Conservation (phyloP, 2,113 vertebrate genomes). For the Gavia stellata region DNA sequence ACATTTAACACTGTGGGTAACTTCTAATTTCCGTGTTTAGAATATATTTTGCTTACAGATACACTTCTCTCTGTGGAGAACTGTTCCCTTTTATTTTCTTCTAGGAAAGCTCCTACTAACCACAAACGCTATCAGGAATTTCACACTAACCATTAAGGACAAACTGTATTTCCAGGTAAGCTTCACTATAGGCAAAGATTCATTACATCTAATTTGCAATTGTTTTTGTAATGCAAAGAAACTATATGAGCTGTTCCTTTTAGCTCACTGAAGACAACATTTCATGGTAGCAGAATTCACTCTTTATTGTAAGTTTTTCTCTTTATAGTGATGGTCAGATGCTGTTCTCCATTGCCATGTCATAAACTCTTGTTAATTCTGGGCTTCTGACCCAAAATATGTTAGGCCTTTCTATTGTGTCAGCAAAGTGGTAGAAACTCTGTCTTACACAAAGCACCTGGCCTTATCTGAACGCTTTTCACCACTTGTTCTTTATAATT, state of each 20-base stretch:
- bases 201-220: not conserved
- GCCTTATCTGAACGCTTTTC: not conserved
- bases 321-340: not conserved
- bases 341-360: not conserved
- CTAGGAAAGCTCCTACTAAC: not conserved
- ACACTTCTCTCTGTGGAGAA: not conserved
- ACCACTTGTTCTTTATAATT: not conserved
- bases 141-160: not conserved
- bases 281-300: not conserved
- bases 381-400: not conserved
- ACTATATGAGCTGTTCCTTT: not conserved
- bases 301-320: not conserved
- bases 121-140: not conserved
- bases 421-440: not conserved
- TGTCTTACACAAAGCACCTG: not conserved
- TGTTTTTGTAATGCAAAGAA: not conserved
- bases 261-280: not conserved
- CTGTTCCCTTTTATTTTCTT: not conserved
- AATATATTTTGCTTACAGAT: not conserved
- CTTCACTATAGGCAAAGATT: not conserved
- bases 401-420: not conserved
- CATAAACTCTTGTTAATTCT: not conserved
- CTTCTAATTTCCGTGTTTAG: not conserved
- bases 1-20: not conserved
- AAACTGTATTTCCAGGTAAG: not conserved